These are phyloP conservation scores for Mystacides longicornis DNA, from an alignment of 2,888 invertebrate species.

Conservation along the genomic window DNA sequence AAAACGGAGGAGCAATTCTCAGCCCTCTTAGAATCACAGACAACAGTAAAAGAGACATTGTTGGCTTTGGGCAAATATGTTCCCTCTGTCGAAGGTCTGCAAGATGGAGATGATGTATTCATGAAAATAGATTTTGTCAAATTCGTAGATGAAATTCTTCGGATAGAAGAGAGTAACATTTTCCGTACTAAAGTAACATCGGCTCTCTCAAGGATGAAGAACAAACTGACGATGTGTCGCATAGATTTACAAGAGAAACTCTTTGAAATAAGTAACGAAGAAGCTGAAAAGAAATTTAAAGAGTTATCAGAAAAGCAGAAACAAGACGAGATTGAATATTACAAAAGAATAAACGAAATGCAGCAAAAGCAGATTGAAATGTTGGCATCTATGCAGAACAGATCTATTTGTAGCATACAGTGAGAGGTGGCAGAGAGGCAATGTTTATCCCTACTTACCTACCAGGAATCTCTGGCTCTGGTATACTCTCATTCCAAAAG, in stretches of 20 bases:
- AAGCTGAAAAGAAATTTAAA: not conserved
- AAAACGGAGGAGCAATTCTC: not conserved
- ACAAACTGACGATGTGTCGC: not conserved
- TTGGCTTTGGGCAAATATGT: not conserved
- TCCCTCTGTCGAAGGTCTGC: not conserved
- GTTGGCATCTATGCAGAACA: too few species aligned
- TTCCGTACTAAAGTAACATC: not conserved
- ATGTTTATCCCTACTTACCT: too few species aligned
- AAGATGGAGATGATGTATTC: not conserved
- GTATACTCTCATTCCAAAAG: too few species aligned
- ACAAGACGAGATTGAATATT: not conserved
- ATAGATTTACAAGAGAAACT: not conserved
- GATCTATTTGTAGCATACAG: too few species aligned
- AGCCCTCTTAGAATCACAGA: not conserved
- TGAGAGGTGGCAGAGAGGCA: too few species aligned
- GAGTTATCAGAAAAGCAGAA: not conserved
- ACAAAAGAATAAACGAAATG: not conserved
- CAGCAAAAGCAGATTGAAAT: not conserved
- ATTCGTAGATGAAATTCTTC: constrained; percentile 1
- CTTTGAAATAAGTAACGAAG: not conserved
- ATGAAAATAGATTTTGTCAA: not conserved
- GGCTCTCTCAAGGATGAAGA: not conserved
- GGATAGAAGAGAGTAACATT: constrained; percentile 2
- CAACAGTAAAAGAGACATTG: not conserved
- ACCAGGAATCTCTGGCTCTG: too few species aligned